Conservation (phyloP, 2,113 vertebrate genomes). For the Microcebus lehilahytsara region DNA sequence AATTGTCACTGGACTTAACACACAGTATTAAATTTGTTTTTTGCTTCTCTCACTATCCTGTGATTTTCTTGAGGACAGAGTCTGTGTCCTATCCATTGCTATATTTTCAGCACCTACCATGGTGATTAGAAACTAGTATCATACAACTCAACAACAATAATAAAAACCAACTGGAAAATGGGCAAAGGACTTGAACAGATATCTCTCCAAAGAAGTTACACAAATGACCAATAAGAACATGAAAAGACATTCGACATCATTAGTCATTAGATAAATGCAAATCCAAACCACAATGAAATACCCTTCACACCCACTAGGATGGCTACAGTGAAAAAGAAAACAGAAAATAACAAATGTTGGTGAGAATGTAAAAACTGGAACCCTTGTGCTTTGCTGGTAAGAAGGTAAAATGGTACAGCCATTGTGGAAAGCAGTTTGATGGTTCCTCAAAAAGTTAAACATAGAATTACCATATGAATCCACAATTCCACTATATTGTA, state of each 20-base stretch:
- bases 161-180: neutral
- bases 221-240: neutral
- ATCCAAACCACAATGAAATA: neutral
- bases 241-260: neutral
- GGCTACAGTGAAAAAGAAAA: neutral
- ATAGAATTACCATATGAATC: neutral
- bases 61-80: neutral
- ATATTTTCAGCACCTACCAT: neutral
- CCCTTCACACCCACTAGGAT: neutral
- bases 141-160: neutral
- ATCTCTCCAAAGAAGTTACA: constrained; percentile 23
- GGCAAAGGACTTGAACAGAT: neutral
- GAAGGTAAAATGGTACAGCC: neutral
- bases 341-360: neutral
- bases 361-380: neutral
- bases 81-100: neutral
- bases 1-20: neutral
- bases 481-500: neutral
- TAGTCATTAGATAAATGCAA: constrained; percentile 1
- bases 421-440: neutral
- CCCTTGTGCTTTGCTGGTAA: neutral
- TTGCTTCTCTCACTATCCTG: neutral
- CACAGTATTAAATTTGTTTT: neutral
- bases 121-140: neutral
- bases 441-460: neutral